Conservation (phyloP, 2,888 invertebrate species). For the Aplocera efformata region DNA sequence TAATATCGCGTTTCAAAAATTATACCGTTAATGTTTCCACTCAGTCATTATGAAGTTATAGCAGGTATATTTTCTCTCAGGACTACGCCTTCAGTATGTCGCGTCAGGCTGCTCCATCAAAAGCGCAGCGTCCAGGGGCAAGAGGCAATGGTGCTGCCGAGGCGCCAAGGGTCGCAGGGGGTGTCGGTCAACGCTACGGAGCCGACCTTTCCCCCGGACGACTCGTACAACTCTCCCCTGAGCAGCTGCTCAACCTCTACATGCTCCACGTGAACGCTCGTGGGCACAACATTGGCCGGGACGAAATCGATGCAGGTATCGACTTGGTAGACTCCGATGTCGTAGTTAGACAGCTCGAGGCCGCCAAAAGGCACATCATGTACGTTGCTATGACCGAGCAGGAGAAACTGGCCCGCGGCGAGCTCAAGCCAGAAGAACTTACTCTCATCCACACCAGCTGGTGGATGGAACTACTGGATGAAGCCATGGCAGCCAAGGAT, state of each 20-base stretch:
- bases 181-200: neutral
- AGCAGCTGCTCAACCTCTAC: conserved; percentile 3
- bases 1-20: too few species aligned
- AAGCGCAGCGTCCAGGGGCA: neutral
- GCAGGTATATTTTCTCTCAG: conserved; percentile 72
- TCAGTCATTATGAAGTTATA: too few species aligned
- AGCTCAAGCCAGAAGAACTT: neutral
- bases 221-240: neutral
- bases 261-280: conserved; percentile 2
- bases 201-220: neutral
- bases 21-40: too few species aligned
- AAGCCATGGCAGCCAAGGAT: neutral
- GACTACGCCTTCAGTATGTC: conserved; percentile 88
- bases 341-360: neutral
- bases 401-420: neutral
- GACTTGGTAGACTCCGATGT: neutral
- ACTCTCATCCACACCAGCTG: neutral
- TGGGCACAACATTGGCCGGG: neutral
- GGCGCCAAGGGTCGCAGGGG: neutral
- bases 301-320: neutral
- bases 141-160: neutral
- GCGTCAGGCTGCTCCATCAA: conserved; percentile 71
- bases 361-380: neutral
- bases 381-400: neutral
- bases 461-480: conserved; percentile 4